A percentile compares a stretch with the other conserved stretches of the same genome.
phyloP scores from a whole-genome alignment of 2,797 vertebrate species.

The Hapalemur alaotrensis region DNA sequence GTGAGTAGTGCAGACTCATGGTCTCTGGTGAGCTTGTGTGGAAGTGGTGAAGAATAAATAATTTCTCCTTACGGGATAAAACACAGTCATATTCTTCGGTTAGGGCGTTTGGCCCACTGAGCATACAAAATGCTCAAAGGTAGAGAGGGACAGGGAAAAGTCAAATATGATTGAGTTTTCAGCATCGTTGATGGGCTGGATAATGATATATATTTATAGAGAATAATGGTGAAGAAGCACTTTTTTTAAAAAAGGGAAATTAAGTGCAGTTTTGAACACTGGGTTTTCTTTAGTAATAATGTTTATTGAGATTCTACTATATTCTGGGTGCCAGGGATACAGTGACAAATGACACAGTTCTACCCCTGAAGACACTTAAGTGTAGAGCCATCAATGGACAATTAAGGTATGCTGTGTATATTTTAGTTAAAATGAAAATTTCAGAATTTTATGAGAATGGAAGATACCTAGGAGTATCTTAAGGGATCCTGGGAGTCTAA shows the following conservation, averaged over 20 bases:
- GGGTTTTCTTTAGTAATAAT: background rate
- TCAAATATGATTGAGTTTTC: background rate
- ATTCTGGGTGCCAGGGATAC: background rate
- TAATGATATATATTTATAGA: background rate
- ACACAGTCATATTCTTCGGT: background rate
- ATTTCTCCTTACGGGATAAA: background rate
- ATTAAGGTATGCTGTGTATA: background rate
- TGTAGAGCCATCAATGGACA: background rate
- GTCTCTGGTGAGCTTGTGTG: background rate
- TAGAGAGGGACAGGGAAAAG: background rate
- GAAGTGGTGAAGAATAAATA: background rate
- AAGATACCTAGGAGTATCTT: background rate
- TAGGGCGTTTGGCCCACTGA: background rate
- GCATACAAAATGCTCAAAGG: background rate
- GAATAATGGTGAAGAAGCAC: background rate
- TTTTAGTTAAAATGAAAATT: slow-evolving; percentile 2
- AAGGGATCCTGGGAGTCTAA: background rate
- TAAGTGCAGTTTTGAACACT: background rate
- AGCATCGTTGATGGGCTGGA: background rate
- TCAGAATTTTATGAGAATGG: background rate
- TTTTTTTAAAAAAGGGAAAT: background rate
- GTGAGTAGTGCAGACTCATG: background rate
- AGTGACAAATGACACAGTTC: background rate
- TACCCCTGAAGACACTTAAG: background rate
- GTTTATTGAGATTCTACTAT: background rate